These are phyloP conservation scores for Tortricodes alternella DNA, from an alignment of 2,888 invertebrate species.

Conservation along the genomic window DNA sequence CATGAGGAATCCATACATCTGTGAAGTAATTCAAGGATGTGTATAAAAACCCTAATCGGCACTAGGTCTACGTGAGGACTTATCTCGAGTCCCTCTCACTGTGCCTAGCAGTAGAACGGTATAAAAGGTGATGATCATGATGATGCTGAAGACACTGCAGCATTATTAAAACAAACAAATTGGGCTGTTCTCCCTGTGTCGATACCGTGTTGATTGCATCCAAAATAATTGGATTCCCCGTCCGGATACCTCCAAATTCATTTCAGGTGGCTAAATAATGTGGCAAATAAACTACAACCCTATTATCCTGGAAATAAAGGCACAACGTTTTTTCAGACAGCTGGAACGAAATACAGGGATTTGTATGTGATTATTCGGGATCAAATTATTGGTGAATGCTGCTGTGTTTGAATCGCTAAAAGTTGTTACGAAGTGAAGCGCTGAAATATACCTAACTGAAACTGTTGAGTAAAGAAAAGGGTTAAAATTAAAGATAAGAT, in stretches of 20 bases:
- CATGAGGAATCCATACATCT: no score
- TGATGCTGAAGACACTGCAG: no score
- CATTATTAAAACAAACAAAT: no score
- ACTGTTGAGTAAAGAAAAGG: no score
- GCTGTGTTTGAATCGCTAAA: background rate
- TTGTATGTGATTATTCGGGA: constrained; percentile 45
- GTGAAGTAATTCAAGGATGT: no score
- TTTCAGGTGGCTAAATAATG: constrained; percentile 3
- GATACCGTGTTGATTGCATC: constrained; percentile 64
- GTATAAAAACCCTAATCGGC: no score
- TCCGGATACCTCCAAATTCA: constrained; percentile 32
- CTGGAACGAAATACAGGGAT: constrained; percentile 1
- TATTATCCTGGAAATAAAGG: constrained; percentile 16
- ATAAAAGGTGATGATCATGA: no score
- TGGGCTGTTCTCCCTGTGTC: constrained; percentile 26
- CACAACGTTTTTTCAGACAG: background rate
- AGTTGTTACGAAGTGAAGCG: constrained; percentile 20
- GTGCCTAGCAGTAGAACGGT: no score
- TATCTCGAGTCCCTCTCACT: no score
- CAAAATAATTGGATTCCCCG: constrained; percentile 69
- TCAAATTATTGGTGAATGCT: constrained; percentile 44
- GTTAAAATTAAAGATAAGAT: no score
- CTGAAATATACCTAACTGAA: no score
- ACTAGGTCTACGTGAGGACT: no score
- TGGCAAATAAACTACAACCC: constrained; percentile 21